These are phyloP conservation scores for Conops quadrifasciatus DNA, from an alignment of 2,888 invertebrate genomes.

Conservation along the genomic window DNA sequence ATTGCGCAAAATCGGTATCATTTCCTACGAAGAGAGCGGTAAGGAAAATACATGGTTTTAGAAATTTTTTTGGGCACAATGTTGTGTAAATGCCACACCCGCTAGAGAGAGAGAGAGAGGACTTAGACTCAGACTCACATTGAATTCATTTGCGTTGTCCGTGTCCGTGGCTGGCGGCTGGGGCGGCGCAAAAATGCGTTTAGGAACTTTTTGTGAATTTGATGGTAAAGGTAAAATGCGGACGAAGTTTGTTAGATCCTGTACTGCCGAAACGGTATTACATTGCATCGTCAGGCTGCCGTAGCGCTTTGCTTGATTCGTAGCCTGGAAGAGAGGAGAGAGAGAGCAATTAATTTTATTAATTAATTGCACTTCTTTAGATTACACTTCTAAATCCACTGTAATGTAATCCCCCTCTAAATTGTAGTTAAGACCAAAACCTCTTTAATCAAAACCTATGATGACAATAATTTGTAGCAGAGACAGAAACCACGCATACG, in stretches of 20 bases:
- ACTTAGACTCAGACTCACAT: constrained; percentile 64
- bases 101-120: not conserved
- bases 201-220: constrained; percentile 65
- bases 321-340: constrained; percentile 69
- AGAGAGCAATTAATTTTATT: too few species aligned
- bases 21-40: constrained; percentile 67
- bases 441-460: too few species aligned
- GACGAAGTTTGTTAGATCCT: constrained; percentile 74
- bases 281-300: constrained; percentile 82
- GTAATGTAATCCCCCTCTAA: too few species aligned
- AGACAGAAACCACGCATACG: too few species aligned
- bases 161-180: constrained; percentile 67
- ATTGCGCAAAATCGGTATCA: constrained; percentile 79
- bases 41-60: too few species aligned
- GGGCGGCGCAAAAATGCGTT: constrained; percentile 72
- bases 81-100: too few species aligned
- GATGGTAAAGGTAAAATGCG: constrained; percentile 71
- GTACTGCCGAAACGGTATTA: constrained; percentile 72
- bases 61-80: too few species aligned
- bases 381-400: not conserved
- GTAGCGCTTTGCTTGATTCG: constrained; percentile 85
- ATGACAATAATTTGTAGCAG: too few species aligned
- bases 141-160: constrained; percentile 65
- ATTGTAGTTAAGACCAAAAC: too few species aligned
- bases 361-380: too few species aligned